phyloP scores from a whole-genome alignment of 92 coral and sea anemone species.

The Ricordea florida region DNA sequence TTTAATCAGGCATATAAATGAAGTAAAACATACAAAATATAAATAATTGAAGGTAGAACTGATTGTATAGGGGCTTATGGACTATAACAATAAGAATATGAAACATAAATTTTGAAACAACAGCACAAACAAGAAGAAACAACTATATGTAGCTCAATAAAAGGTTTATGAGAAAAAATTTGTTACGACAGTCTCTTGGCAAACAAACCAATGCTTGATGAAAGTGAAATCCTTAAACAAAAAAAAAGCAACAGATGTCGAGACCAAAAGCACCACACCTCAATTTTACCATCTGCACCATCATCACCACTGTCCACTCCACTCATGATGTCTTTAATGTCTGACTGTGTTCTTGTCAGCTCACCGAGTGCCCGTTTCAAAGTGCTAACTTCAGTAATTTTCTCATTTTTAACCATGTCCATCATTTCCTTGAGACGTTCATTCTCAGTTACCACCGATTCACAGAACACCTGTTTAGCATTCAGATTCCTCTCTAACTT shows the following conservation, averaged over 20 bases:
- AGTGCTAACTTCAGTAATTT: conserved; percentile 49
- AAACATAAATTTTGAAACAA: too few relatives aligned
- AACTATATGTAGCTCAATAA: too few relatives aligned
- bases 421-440: conserved; percentile 54
- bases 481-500: conserved; percentile 64
- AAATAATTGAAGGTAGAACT: too few relatives aligned
- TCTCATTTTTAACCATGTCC: conserved; percentile 62
- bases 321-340: conserved; percentile 51
- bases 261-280: neutral
- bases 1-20: too few relatives aligned
- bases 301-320: conserved; percentile 57
- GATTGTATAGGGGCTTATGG: too few relatives aligned
- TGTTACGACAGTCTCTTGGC: too few relatives aligned
- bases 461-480: conserved; percentile 91
- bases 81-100: too few relatives aligned
- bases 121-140: too few relatives aligned
- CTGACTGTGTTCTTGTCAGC: conserved; percentile 52
- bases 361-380: conserved; percentile 63
- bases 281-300: conserved; percentile 39
- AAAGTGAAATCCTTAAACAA: neutral
- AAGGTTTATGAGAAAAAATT: too few relatives aligned
- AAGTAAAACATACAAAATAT: too few relatives aligned
- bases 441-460: conserved; percentile 75
- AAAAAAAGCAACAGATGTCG: neutral
- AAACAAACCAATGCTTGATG: too few relatives aligned